Evolutionary conservation across 1,140 invertebrate species (phyloP), one percentile per base, ranked within the genome.

Genomic region (Nylanderia fulva): DNA sequence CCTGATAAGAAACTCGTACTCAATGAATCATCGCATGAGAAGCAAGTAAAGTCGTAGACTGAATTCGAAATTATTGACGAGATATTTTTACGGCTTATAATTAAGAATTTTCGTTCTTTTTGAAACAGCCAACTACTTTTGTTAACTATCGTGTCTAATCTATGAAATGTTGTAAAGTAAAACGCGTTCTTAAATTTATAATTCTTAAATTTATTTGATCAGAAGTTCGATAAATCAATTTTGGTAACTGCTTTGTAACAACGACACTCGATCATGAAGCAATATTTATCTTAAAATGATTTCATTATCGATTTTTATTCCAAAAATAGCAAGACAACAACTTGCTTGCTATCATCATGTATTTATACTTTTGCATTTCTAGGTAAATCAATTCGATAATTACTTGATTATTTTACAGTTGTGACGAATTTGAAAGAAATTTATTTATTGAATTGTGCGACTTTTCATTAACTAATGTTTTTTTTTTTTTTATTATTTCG

Each of bases 21-120:
- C 24, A 33, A 66, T 82, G 66, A 71, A 82, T 82, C 77, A 39
- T 71, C 24, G 64, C 52, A 42, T 7, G n/a, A 71, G n/a, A 15
- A 71, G 77, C 52, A 24, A 66, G 60, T 64, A 82, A 82, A 82
- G 77, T 24, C 36, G 36, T 68, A 39, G 13, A 52, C n/a, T 7
- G 29, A 42, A 18, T 33, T 13, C 9, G 61, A 27, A 58, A n/a
- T 13, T 52, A 36, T 64, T 64, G 24, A 15, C 9, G 60, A 64
- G 48, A 69, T 69, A 48, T 48, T 18, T 80, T 69, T 80, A 27
- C 24, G 64, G 71, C 71, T 82, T 29, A 27, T 36, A 71, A 82
- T 80, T 71, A 82, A 82, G 52, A 71, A 82, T 82, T 80, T 82
- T 24, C 33, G 64, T 58, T 69, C 69, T 80, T 64, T 56, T 24